Evolutionary conservation across 2,113 vertebrate species (phyloP).

Genomic region (Amphiprion percula): DNA sequence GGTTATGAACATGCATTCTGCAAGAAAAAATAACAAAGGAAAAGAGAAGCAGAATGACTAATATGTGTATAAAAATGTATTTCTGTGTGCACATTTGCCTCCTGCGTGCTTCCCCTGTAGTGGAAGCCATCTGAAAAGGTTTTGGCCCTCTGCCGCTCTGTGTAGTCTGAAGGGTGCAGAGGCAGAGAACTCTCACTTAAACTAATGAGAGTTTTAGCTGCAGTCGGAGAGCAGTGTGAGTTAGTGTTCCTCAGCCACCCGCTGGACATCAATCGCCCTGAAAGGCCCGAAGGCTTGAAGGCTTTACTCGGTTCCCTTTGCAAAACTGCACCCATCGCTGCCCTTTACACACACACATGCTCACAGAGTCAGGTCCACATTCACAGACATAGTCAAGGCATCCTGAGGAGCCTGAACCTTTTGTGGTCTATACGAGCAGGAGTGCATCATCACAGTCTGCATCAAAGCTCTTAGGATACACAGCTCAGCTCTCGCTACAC

Average conservation of each 20-base stretch:
- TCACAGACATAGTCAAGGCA: background rate
- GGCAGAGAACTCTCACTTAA: constrained; percentile 67
- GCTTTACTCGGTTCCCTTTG: constrained; percentile 56
- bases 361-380: background rate
- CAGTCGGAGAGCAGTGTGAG: constrained; percentile 58
- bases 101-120: constrained; percentile 29
- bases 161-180: constrained; percentile 39
- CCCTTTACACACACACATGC: constrained; percentile 26
- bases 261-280: constrained; percentile 62
- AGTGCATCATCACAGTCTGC: background rate
- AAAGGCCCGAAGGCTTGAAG: constrained; percentile 40
- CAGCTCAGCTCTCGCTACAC: background rate
- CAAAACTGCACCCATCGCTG: constrained; percentile 48
- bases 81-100: constrained; percentile 36
- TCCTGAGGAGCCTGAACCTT: constrained; percentile 18
- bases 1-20: constrained; percentile 35
- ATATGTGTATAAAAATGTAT: constrained; percentile 23
- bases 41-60: constrained; percentile 7
- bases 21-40: constrained; percentile 18
- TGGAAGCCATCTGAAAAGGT: constrained; percentile 40
- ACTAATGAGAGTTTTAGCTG: constrained; percentile 79
- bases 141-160: constrained; percentile 53
- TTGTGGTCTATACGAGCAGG: constrained; percentile 2
- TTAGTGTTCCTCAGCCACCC: constrained; percentile 63
- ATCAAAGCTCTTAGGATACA: background rate